phyloP scores from a whole-genome alignment of 1,140 invertebrate genomes.

The Phocides pigmalion region DNA sequence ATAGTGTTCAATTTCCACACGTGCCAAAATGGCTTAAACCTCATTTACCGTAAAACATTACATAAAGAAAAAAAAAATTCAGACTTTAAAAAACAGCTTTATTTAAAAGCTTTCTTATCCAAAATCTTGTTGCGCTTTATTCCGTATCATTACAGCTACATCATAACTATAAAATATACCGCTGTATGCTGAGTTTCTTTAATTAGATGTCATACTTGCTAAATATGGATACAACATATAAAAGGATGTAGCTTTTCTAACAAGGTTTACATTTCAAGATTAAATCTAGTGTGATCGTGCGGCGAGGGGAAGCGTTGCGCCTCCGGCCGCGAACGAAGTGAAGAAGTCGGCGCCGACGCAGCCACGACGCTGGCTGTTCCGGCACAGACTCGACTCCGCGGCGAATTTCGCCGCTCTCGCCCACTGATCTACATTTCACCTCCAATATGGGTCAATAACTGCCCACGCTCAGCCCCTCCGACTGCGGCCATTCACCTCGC shows the following conservation, averaged over 20 bases:
- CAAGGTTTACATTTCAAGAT: constrained; percentile 23
- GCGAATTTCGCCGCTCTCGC: constrained; percentile 81
- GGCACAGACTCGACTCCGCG: constrained; percentile 59
- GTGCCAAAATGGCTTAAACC: background rate
- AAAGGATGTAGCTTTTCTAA: constrained; percentile 19
- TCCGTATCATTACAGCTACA: too few relatives aligned
- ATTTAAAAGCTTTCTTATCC: background rate
- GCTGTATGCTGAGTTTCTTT: constrained; percentile 2
- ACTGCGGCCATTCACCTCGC: constrained; percentile 79
- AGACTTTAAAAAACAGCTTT: background rate
- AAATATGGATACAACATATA: constrained; percentile 22
- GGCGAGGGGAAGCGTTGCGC: constrained; percentile 1
- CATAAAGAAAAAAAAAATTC: background rate
- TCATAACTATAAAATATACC: background rate
- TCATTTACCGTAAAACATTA: background rate
- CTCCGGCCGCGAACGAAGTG: background rate
- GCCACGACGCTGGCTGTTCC: constrained; percentile 43
- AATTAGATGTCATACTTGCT: constrained; percentile 10
- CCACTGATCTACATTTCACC: constrained; percentile 84
- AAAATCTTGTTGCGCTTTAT: too few relatives aligned
- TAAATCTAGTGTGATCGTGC: constrained; percentile 1
- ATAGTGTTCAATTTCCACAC: background rate
- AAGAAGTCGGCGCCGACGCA: constrained; percentile 41
- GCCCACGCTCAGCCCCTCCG: constrained; percentile 80
- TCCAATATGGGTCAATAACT: constrained; percentile 83